Percentiles rank a stretch among this genome's conserved stretches.
Evolutionary conservation across 2,888 invertebrate species (phyloP).

Genomic region (Perizoma affinitatum): DNA sequence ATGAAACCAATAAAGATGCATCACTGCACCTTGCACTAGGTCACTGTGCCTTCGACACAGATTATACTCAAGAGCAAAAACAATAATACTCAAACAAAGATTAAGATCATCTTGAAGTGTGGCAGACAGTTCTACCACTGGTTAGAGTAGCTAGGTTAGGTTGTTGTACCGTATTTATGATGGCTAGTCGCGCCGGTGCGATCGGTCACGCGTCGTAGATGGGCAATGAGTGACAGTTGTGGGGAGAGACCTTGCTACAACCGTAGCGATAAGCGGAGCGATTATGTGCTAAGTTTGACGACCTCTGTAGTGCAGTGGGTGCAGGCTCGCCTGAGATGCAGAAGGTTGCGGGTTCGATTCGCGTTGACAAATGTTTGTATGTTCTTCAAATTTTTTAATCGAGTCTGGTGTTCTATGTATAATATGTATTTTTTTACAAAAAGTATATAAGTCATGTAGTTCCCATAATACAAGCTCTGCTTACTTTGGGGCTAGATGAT

Average conservation of each 20-base stretch:
- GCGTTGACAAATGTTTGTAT: no score
- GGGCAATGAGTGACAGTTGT: neutral
- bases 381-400: no score
- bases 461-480: no score
- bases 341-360: no score
- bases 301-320: no score
- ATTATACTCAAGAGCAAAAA: constrained; percentile 10
- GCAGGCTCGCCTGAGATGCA: no score
- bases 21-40: neutral
- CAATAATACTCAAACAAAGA: constrained; percentile 19
- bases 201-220: constrained; percentile 16
- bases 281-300: neutral
- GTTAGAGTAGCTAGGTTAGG: neutral
- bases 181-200: neutral
- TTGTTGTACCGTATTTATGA: constrained; percentile 13
- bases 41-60: constrained; percentile 14
- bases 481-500: no score
- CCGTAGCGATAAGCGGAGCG: constrained; percentile 6
- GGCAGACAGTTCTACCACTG: constrained; percentile 6
- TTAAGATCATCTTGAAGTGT: constrained; percentile 21
- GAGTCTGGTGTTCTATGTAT: no score
- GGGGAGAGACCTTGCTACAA: neutral
- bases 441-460: no score
- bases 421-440: no score
- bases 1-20: constrained; percentile 10